Base-by-base conservation (phyloP, 1,140 invertebrate species). In the Temnothorax nylanderi region DNA sequence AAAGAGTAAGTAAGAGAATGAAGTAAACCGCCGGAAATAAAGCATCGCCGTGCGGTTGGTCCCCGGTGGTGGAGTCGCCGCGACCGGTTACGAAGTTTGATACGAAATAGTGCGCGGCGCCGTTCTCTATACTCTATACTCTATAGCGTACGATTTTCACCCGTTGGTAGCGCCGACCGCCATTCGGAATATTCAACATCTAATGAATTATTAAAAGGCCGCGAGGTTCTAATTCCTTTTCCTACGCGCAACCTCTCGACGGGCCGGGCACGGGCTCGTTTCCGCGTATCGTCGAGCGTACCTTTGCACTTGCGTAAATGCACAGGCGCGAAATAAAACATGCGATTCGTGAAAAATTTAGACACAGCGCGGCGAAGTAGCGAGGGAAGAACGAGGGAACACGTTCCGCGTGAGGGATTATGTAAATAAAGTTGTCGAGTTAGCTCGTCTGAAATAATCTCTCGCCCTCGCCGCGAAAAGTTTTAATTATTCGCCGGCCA, bases 121-220 rank as follows among this genome's bases (percentile, higher is more conserved):
- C 6, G 21, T 8, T 44, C 8, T 18, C 8, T n/a, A 13, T 78
- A 44, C 8, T n/a, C n/a, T n/a, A 41, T 41, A 41, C 26, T 26
- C 26, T 44, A 44, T 44, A 44, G 8, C 47, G 11, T 85, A 86
- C 10, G 34, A 77, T 74, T 80, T 88, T 54, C 64, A 11, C 51
- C 54, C 69, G 51, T 51, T 87, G n/a, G 34, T 13, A 26, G 10
- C 18, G 69, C n/a, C 56, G 56, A 80, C 62, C 67, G 74, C 37
- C 58, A 51, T 69, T 32, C n/a, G 60, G 67, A 88, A 78, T 89
- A 80, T 88, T 62, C 87, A 56, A 5, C 10, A 18, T 7, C 49
- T 76, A 56, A 88, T 89, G 87, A 89, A 89, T 89, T 80, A 89
- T 89, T 89, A 67, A 89, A 88, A 41, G 16, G 32, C 18, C 26